phyloP scores from a whole-genome alignment of 2,113 vertebrate genomes.

The Ophiodon elongatus region DNA sequence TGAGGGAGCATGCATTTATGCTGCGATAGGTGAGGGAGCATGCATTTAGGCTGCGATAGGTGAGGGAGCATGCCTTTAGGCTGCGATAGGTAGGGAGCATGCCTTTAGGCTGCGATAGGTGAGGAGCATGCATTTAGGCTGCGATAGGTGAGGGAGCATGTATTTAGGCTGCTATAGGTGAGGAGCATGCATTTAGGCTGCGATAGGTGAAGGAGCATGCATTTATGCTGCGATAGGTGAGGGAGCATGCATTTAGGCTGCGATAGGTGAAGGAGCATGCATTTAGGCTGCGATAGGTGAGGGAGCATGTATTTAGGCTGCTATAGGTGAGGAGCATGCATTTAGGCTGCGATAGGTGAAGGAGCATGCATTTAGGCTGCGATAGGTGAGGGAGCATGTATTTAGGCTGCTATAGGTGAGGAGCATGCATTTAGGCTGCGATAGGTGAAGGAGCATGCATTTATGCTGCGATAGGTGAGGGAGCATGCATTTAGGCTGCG shows the following conservation, averaged over 20 bases:
- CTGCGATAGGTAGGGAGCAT: conserved; percentile 87
- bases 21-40: conserved; percentile 87
- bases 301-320: too few relatives aligned
- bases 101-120: conserved; percentile 91
- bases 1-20: too few relatives aligned
- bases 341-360: conserved; percentile 89
- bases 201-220: conserved; percentile 84
- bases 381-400: conserved; percentile 84
- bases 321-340: conserved; percentile 84
- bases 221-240: conserved; percentile 88
- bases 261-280: conserved; percentile 84
- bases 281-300: conserved; percentile 89
- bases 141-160: conserved; percentile 84
- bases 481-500: too few relatives aligned
- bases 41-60: conserved; percentile 91
- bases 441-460: conserved; percentile 83
- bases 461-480: conserved; percentile 87
- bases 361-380: too few relatives aligned
- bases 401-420: conserved; percentile 89
- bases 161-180: conserved; percentile 90
- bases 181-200: too few relatives aligned
- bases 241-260: too few relatives aligned
- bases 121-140: too few relatives aligned
- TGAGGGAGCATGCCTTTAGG: too few relatives aligned
- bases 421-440: too few relatives aligned